Base-by-base conservation (phyloP, 2,797 vertebrate species). In the Sebastes diploproa region DNA sequence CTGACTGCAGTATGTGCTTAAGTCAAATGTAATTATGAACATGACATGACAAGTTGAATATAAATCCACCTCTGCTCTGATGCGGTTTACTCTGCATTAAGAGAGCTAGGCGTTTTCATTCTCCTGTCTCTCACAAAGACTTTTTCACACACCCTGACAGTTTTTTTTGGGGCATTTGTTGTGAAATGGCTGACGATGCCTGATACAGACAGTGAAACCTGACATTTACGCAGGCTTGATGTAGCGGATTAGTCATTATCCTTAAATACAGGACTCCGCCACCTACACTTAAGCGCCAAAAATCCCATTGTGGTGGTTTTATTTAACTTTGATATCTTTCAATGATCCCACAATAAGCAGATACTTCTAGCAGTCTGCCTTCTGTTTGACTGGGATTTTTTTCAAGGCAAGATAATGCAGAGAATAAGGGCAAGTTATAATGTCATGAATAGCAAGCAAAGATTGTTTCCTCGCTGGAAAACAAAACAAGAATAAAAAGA, bases 171-270 rank as follows among this genome's bases (percentile, higher is more conserved):
- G 32, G 29, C 55, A 59, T 86, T 90, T 86, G 72, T 86, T 86
- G 62, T 80, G 78, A 92, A 94, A 92, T 38, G 69, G 66, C 90
- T 90, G 82, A 85, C 71, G 73, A 79, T 81, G 88, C 77, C 86
- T 79, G 78, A 84, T 78, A 74, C 83, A 63, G 86, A 74, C 83
- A 61, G 86, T 64, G 56, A 88, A 91, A 88, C 90, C 90, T 90
- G 42, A 87, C 62, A 94, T 94, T 94, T 92, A 83, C 81, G 69
- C 78, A 72, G 66, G 72, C 83, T 92, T 86, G 82, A 90, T 93
- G 91, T 93, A 68, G 88, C 25, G 14, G 89, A 94, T 95, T 94
- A 89, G 89, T 94, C 83, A 92, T 94, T 94, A 95, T 95, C 91
- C 88, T 81, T 94, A 96, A 95, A 92, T 94, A 94, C 89, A 93